Evolutionary conservation across 2,888 invertebrate species (phyloP), one percentile per base, ranked within the genome.

Genomic region (Ectropis crepuscularia): DNA sequence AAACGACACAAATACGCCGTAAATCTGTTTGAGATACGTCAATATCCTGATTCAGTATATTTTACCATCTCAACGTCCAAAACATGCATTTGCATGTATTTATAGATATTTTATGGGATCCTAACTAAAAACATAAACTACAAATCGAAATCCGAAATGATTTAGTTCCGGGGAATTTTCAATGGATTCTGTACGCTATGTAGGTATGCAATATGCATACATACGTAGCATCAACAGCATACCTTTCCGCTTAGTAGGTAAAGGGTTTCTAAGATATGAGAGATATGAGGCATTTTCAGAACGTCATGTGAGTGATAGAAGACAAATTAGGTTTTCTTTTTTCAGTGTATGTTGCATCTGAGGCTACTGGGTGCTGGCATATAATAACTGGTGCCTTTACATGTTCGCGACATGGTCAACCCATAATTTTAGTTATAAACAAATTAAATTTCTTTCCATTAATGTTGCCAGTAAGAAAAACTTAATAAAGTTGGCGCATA

Each of bases 31-130:
- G 55, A 73, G 74, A 74, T 68, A 72, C 72, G 74, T 70, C 74
- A 72, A 79, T 79, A 83, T 81, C 77, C 82, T 79, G 80, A 79
- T 77, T 78, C 77, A 74, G 74, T 79, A 77, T 67, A 76, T 77
- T 72, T 74, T 68, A 74, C 68, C 72, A 71, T 72, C 74, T 74
- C 72, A 71, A 65, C 65, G 65, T 68, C 66, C 58, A 53, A 64
- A 66, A 42, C 61, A 67, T 73, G 77, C 69, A 79, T 82, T 77
- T 78, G 74, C 78, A 74, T 76, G 67, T 75, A 77, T 85, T 85
- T 86, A 86, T 74, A 69, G 45, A 63, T 61, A 70, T 63, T 63
- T 67, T 70, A 72, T 67, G 63, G 53, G 60, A 54, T 70, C 67
- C 69, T 36, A 11, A 48, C 68, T 68, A 69, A 67, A 51, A 62